Evolutionary conservation across 2,888 invertebrate species (phyloP), one percentile per base, ranked within the genome.

Genomic region (Brenthis ino): DNA sequence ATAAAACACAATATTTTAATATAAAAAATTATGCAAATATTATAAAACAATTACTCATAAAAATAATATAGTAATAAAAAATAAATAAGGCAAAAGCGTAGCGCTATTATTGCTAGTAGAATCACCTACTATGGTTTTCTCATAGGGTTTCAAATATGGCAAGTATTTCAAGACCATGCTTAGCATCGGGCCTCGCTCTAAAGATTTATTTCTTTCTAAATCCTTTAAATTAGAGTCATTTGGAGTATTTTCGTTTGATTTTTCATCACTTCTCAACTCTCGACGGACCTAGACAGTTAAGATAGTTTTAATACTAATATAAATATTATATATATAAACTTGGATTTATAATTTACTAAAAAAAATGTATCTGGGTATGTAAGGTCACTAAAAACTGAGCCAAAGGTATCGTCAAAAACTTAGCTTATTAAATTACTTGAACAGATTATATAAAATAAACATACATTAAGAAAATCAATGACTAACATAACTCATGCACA

Each of bases 81-180:
- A 3, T 50, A 60, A 50, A 13, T 28, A 50, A n/a, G 48, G n/a
- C 16, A 33, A 61, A 50, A 56, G 11, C 37, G 50, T 24, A 48
- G 11, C 51, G 43, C 33, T 47, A 54, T 50, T 53, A 14, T 24
- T 60, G 48, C 37, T 55, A 54, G 47, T 47, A 6, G 74, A 55
- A 6, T 64, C 70, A 0, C 83, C 77, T 3, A 82, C 68, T 13
- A 85, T 65, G 0, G 73, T 77, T 11, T 75, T 76, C 68, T 87
- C 80, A 51, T 89, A 88, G 0, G 83, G 76, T 63, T 85, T 87
- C n/a, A 91, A 74, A 57, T 86, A 85, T 1, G 90, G 90, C 76
- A 90, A 76, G 67, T 89, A 90, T 67, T 83, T 83, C 1, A 86
- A 33, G 1, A 89, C 81, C 85, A 89, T 89, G 16, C 80, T 82